These are phyloP conservation scores for Lamellibrachia luymesi DNA, from an alignment of 1,140 invertebrate genomes.

Conservation along the genomic window DNA sequence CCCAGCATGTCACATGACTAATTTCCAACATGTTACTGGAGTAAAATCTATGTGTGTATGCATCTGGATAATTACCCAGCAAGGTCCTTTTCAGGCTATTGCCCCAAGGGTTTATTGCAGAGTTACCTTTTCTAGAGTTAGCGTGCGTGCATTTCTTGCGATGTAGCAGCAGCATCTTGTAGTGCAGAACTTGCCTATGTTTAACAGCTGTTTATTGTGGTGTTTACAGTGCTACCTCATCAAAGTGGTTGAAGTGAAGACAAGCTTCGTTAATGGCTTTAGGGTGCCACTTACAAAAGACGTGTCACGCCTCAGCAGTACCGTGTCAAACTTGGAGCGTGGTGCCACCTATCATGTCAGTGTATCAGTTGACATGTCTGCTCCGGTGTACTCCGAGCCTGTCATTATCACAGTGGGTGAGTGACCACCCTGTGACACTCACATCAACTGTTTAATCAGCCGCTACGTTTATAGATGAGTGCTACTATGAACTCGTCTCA, in stretches of 20 bases:
- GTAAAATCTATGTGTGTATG: neutral
- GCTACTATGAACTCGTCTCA: too few species aligned
- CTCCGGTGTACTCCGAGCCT: neutral
- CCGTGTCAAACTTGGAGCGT: slow-evolving; percentile 60
- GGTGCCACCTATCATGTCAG: slow-evolving; percentile 58
- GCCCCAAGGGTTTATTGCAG: too few species aligned
- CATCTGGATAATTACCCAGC: neutral
- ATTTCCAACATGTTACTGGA: neutral
- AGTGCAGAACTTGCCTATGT: neutral
- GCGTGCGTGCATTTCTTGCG: too few species aligned
- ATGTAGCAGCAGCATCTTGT: too few species aligned
- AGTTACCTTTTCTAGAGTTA: too few species aligned
- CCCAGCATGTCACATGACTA: neutral
- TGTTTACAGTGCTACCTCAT: neutral
- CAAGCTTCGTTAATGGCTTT: neutral
- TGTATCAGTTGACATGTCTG: neutral
- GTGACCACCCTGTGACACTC: neutral
- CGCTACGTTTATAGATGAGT: too few species aligned
- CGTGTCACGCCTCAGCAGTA: slow-evolving; percentile 47
- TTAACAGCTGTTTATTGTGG: neutral
- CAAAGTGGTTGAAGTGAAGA: neutral
- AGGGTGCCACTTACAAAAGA: neutral
- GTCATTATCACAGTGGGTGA: neutral
- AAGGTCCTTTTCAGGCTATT: too few species aligned
- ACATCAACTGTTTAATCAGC: too few species aligned